phyloP scores from a whole-genome alignment of 2,888 invertebrate species.

The Trileptium ribeirensis region DNA sequence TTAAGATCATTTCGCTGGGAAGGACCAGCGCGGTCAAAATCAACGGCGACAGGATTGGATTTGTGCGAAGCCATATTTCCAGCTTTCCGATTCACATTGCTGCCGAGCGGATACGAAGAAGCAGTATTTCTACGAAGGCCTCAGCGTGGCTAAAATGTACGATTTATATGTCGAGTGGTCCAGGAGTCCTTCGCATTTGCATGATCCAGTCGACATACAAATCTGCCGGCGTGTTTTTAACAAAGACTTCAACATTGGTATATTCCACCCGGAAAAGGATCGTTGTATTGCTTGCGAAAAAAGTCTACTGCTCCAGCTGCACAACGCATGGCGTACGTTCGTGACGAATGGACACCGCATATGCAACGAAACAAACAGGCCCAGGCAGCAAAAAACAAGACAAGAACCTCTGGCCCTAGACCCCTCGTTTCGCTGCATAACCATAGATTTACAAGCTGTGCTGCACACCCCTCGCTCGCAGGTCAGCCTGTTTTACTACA shows the following conservation, averaged over 20 bases:
- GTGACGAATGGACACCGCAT: too few species aligned
- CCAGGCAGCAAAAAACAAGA: too few species aligned
- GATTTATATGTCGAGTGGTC: neutral
- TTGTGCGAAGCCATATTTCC: neutral
- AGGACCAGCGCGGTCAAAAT: neutral
- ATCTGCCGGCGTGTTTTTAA: neutral
- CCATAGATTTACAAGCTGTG: too few species aligned
- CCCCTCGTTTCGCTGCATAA: neutral
- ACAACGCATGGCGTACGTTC: too few species aligned
- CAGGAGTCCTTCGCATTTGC: neutral
- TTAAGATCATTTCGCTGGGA: neutral
- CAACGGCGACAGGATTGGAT: neutral
- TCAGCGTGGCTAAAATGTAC: neutral
- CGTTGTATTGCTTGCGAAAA: neutral
- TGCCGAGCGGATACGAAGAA: neutral
- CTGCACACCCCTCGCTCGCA: too few species aligned
- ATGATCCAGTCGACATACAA: neutral
- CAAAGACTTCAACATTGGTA: constrained; percentile 13
- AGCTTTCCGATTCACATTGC: constrained; percentile 1
- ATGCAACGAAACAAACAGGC: too few species aligned
- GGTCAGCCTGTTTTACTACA: too few species aligned
- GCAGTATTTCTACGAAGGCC: neutral
- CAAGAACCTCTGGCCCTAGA: neutral
- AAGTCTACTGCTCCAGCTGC: too few species aligned
- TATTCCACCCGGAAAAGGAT: constrained; percentile 15